Evolutionary conservation across 2,113 vertebrate species (phyloP).

Genomic region (Phaethornis superciliosus): DNA sequence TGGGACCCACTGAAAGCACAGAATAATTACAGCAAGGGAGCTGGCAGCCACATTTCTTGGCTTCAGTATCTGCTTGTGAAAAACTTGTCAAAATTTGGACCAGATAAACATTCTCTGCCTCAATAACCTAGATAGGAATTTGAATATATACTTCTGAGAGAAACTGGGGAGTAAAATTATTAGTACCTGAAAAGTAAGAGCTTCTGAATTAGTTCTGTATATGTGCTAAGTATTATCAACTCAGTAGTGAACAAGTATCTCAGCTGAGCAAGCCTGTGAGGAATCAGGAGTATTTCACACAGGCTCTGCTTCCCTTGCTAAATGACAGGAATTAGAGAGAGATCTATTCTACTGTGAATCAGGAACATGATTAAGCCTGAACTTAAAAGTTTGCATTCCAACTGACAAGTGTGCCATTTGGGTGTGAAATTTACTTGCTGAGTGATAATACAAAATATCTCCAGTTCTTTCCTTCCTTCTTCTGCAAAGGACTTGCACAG

Average conservation of each 20-base stretch:
- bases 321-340: background rate
- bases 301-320: background rate
- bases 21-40: constrained; percentile 10
- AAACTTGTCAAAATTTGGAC: background rate
- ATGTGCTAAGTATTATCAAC: constrained; percentile 10
- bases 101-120: background rate
- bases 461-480: background rate
- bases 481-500: background rate
- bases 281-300: background rate
- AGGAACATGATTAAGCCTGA: background rate
- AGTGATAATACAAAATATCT: background rate
- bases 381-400: background rate
- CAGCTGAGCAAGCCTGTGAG: background rate
- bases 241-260: background rate
- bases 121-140: background rate
- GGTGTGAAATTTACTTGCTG: background rate
- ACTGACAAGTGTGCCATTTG: background rate
- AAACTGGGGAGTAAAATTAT: background rate
- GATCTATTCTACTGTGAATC: background rate
- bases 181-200: background rate
- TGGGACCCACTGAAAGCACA: background rate
- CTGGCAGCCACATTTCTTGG: background rate
- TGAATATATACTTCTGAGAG: background rate
- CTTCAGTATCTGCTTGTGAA: background rate
- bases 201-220: background rate